These are phyloP conservation scores for Cryptocephalus moraei DNA, from an alignment of 2,888 invertebrate genomes.

Conservation along the genomic window DNA sequence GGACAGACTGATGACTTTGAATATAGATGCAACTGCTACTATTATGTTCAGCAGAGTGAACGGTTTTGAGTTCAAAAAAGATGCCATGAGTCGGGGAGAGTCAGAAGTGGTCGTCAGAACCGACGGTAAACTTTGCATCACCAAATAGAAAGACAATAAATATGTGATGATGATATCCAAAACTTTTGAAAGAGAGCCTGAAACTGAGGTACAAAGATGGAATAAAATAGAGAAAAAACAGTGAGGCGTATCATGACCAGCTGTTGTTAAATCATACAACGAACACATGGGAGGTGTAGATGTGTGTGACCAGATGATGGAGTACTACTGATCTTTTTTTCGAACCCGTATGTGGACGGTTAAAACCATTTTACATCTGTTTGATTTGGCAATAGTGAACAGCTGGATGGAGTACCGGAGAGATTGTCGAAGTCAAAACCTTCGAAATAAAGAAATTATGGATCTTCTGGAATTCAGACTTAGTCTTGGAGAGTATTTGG, in stretches of 20 bases:
- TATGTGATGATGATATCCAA: constrained; percentile 20
- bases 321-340: constrained; percentile 20
- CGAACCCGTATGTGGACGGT: constrained; percentile 26
- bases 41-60: too few species aligned
- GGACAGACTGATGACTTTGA: constrained; percentile 9
- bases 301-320: constrained; percentile 21
- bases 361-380: constrained; percentile 19
- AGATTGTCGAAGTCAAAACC: constrained; percentile 2
- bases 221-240: constrained; percentile 3
- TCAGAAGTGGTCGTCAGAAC: too few species aligned
- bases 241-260: constrained; percentile 19
- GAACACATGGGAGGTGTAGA: constrained; percentile 25
- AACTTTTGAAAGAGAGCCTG: constrained; percentile 19
- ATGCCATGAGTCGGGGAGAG: too few species aligned
- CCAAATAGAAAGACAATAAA: constrained; percentile 26
- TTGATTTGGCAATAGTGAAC: constrained; percentile 18
- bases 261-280: constrained; percentile 22
- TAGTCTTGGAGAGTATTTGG: constrained; percentile 4
- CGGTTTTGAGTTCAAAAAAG: too few species aligned
- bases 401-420: constrained; percentile 18
- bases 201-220: constrained; percentile 13
- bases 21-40: too few species aligned
- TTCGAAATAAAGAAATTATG: constrained; percentile 3
- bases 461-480: constrained; percentile 7
- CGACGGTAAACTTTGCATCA: constrained; percentile 14